Evolutionary conservation across 1,140 invertebrate species (phyloP).

Genomic region (Leptinotarsa lineolata): DNA sequence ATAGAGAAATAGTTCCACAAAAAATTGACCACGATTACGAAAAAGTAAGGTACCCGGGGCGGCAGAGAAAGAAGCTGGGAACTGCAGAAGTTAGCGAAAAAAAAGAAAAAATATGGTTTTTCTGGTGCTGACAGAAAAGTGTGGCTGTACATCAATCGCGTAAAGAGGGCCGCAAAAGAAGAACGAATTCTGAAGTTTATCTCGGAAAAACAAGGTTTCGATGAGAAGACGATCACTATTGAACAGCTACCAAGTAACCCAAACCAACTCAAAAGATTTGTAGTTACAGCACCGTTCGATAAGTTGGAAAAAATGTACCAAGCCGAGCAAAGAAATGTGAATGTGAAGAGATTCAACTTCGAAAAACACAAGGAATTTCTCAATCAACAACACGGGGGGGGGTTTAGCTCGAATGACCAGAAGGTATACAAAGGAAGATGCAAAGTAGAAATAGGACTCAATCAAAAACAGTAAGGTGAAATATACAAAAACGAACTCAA

Average conservation of each 20-base stretch:
- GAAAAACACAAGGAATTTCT: slow-evolving; percentile 7
- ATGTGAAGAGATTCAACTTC: slow-evolving; percentile 17
- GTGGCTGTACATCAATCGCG: slow-evolving; percentile 18
- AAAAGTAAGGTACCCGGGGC: not conserved
- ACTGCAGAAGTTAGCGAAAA: slow-evolving; percentile 13
- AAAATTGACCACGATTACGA: too few species aligned
- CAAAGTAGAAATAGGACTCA: too few species aligned
- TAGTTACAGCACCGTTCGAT: too few species aligned
- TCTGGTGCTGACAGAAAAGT: slow-evolving; percentile 15
- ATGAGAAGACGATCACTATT: not conserved
- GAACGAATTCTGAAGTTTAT: slow-evolving; percentile 3
- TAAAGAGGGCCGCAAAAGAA: slow-evolving; percentile 8
- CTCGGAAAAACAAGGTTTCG: slow-evolving; percentile 14
- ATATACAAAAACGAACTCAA: slow-evolving; percentile 12
- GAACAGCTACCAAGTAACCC: not conserved
- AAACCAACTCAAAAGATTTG: not conserved
- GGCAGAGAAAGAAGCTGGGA: slow-evolving; percentile 15
- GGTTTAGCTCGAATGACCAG: too few species aligned
- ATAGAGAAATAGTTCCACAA: too few species aligned
- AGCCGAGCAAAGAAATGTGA: slow-evolving; percentile 5
- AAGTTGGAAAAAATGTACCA: slow-evolving; percentile 13
- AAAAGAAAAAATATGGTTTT: slow-evolving; percentile 14
- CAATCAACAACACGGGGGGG: too few species aligned
- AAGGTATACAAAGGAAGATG: too few species aligned
- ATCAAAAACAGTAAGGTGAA: too few species aligned